Base-by-base conservation (phyloP, 2,797 vertebrate species). In the Ciconia nigra region DNA sequence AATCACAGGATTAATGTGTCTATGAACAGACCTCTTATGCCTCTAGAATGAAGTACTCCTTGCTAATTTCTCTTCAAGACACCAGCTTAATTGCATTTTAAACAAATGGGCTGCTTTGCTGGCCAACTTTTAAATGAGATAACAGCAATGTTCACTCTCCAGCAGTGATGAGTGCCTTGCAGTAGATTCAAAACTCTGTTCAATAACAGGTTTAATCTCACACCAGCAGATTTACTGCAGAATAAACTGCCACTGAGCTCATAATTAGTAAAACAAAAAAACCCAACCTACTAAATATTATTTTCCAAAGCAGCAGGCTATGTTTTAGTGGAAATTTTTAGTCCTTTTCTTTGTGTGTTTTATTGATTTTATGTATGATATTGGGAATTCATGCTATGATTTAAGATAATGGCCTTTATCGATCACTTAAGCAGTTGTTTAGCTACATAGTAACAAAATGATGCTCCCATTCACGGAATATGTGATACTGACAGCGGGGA, bases 331-430 rank as follows among this genome's bases (percentile, higher is more conserved):
- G 99, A 99, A 99, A 98, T 98, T 98, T 98, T 99, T 98, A 98
- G 98, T 97, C 97, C 97, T 98, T 97, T 98, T 98, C 98, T 98
- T 98, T 98, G 98, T 98, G 98, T 97, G 98, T 98, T 98, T 98
- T 99, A 99, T 99, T 99, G 99, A 99, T 99, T 99, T 98, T 98
- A 99, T 99, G 98, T 99, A 99, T 99, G 98, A 99, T 99, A 99
- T 99, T 99, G 98, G 98, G 98, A 98, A 99, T 99, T 99, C 99
- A 98, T 95, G 98, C 98, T 97, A 98, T 99, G 99, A 99, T 99
- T 99, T 99, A 99, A 99, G 99, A 98, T 99, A 99, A 99, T 99
- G 98, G 98, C 98, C 98, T 99, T 99, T 99, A 99, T 99, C 97
- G 99, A 99, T 99, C 99, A 99, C 98, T 98, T 99, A 99, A 99